Evolutionary conservation across 2,797 vertebrate species (phyloP).

Genomic region (Falco naumanni): DNA sequence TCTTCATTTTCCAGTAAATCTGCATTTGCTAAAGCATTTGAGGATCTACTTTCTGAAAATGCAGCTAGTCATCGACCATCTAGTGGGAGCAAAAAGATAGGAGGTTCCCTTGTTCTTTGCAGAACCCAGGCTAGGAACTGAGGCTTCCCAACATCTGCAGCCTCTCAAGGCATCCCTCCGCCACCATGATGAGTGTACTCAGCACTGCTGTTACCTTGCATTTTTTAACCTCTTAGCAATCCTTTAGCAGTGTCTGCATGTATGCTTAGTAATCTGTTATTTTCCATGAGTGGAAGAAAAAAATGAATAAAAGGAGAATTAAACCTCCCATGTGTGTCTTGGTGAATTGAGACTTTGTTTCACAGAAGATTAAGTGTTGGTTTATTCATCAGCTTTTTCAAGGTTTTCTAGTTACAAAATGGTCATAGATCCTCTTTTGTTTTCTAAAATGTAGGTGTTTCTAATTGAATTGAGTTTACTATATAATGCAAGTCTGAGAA

Average conservation of each 20-base stretch:
- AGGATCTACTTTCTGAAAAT: not conserved
- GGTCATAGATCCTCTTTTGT: not conserved
- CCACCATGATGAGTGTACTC: not conserved
- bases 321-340: not conserved
- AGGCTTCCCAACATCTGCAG: not conserved
- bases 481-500: not conserved
- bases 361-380: not conserved
- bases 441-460: not conserved
- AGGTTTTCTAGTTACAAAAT: not conserved
- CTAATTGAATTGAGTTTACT: not conserved
- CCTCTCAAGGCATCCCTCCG: not conserved
- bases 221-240: not conserved
- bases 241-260: rapidly evolving
- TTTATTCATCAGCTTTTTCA: not conserved
- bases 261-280: not conserved
- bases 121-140: not conserved
- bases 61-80: not conserved
- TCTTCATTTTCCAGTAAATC: not conserved
- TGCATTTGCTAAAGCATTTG: not conserved
- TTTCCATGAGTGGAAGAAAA: not conserved
- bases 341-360: not conserved
- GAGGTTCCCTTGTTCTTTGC: not conserved
- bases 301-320: not conserved
- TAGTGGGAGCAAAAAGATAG: not conserved
- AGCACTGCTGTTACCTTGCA: not conserved